Evolutionary conservation across 1,140 invertebrate genomes (phyloP).

Genomic region (Nebria ingens): DNA sequence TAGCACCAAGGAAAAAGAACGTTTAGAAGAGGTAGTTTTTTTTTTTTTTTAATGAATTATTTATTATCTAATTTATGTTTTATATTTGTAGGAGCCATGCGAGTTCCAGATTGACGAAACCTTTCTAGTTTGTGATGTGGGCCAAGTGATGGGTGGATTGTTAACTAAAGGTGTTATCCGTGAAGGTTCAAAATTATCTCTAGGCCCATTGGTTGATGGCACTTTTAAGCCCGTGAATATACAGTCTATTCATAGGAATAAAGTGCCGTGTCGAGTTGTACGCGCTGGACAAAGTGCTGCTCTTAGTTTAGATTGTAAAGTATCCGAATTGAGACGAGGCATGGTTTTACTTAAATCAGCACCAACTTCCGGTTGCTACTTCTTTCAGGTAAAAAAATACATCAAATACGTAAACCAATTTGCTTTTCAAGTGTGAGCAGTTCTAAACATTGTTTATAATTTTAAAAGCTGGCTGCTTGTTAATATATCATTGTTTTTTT

Average conservation of each 20-base stretch:
- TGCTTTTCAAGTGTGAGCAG: too few species aligned
- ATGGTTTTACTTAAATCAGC: conserved; percentile 58
- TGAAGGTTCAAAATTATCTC: conserved; percentile 64
- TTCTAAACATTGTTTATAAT: too few species aligned
- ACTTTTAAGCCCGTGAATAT: conserved; percentile 69
- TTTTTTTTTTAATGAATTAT: conserved; percentile 11
- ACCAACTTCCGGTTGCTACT: conserved; percentile 53
- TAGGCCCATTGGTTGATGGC: conserved; percentile 76
- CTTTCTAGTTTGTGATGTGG: conserved; percentile 63
- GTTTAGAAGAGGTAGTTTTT: conserved; percentile 47
- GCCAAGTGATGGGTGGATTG: conserved; percentile 82
- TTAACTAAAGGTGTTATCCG: conserved; percentile 74
- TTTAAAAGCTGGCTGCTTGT: too few species aligned
- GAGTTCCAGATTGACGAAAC: conserved; percentile 92
- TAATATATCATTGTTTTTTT: too few species aligned
- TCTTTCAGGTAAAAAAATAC: conserved; percentile 55
- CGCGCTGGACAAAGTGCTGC: conserved; percentile 86
- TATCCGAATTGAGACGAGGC: conserved; percentile 63
- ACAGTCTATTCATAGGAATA: conserved; percentile 80
- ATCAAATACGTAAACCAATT: background rate
- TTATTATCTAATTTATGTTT: conserved; percentile 14
- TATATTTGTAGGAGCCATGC: conserved; percentile 49
- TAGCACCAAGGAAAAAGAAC: conserved; percentile 57
- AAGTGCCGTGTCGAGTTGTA: conserved; percentile 76
- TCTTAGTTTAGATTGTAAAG: conserved; percentile 54